These are phyloP conservation scores for Lasius fuliginosus DNA, from an alignment of 2,888 invertebrate genomes.

Conservation along the genomic window DNA sequence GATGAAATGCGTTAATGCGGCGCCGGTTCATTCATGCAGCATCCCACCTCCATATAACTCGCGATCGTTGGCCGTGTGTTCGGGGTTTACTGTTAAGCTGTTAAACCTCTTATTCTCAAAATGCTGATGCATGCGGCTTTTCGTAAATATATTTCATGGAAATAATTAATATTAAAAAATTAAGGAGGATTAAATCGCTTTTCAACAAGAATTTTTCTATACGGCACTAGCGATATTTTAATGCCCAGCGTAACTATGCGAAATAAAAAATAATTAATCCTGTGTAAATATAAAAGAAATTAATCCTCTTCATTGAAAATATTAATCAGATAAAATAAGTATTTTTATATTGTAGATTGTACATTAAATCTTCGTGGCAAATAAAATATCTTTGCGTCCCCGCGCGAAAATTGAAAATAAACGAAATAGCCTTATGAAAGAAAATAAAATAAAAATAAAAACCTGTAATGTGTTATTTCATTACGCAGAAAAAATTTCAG, in stretches of 20 bases:
- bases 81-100: background rate
- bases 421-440: background rate
- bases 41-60: conserved; percentile 16
- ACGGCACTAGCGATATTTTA: background rate
- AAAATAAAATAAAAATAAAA: background rate
- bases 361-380: background rate
- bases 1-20: conserved; percentile 38
- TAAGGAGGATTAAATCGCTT: background rate
- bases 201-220: background rate
- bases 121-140: background rate
- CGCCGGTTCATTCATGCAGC: conserved; percentile 25
- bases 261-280: background rate
- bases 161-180: background rate
- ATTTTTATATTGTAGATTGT: background rate
- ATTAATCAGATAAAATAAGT: background rate
- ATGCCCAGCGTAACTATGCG: background rate
- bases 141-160: background rate
- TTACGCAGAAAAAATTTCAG: background rate
- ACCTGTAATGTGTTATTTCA: background rate
- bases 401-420: background rate
- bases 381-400: background rate
- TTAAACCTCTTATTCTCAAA: background rate
- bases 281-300: background rate
- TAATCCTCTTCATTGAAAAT: background rate
- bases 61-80: conserved; percentile 14